Base-by-base conservation (phyloP, 2,113 vertebrate species). In the Oreochromis tanganicae region DNA sequence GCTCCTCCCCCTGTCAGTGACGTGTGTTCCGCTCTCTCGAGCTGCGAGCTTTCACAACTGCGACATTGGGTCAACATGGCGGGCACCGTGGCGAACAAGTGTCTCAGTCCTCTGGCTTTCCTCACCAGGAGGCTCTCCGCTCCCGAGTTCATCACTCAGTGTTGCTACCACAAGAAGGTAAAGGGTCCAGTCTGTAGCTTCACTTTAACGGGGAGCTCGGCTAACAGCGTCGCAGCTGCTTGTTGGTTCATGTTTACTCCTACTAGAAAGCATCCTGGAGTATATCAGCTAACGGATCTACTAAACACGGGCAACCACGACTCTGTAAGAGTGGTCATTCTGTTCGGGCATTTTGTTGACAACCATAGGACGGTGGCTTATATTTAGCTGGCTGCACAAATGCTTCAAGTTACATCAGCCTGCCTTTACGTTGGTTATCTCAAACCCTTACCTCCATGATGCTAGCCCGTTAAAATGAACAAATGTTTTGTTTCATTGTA, bases 121-220 rank as follows among this genome's bases (percentile, higher is more conserved):
- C 21, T 96, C 24, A 92, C 80, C 59, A 92, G 94, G 82, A 91
- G 88, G 41, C 54, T 97, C 2, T 95, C 95, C 24, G 92, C 82
- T 55, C 96, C 95, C 4, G 94, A 95, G 59, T 81, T 95, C n/a
- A 87, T 90, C 48, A 80, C 82, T 52, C 90, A 87, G 83, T 92
- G 91, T 56, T 93, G 85, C 52, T 97, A 97, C 82, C 96, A 97
- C 86, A 52, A 95, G 88, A 97, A 97, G 96, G 96, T 96, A 95
- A 87, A 29, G 29, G 11, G 4, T 1, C 1, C 12, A 16, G 2
- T 48, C 9, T 68, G 6, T 38, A 8, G 16, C 16, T 29, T 14
- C 5, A 2, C 9, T 34, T 5, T 54, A 32, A 2, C 55, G 12
- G 7, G 12, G 13, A 7, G 5, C 17, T 50, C 5, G 5, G 2